Evolutionary conservation across 2,888 invertebrate species (phyloP), one percentile per base, ranked within the genome.

Genomic region (Cataglyphis cursor): DNA sequence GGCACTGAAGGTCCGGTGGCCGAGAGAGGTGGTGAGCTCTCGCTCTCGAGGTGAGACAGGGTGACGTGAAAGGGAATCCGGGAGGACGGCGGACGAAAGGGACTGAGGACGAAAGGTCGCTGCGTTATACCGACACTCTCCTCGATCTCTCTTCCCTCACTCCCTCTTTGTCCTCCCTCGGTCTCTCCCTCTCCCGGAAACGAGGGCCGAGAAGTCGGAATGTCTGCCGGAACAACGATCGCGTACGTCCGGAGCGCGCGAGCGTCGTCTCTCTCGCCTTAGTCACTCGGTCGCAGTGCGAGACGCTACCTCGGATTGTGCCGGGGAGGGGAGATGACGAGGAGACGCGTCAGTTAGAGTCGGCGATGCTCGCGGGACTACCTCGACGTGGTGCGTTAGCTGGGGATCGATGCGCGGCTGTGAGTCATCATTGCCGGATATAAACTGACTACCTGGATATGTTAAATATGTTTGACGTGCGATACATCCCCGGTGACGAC

Each of bases 181-280:
- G 12, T 61, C 24, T 28, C 15, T 51, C 61, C 64, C 54, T 65
- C 44, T 44, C 48, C 76, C 18, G 64, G 54, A 74, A 65, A 64
- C 61, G n/a, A 81, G 44, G 24, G 28, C 12, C 51, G 64, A 66
- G 57, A 57, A 44, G 15, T 38, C 62, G 82, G 64, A 83, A 88
- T 84, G 88, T 85, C 82, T 73, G 74, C 64, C 21, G 65, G 61
- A 41, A 66, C 68, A 80, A 61, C 9, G 81, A 61, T 72, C 83
- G 70, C 66, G 81, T 78, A 75, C 70, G 72, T 38, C 75, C 28
- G 86, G 81, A 81, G 81, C 84, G 74, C 81, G 38, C 61, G 61
- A 73, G 18, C 80, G 4, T 74, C 80, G 4, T 74, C 62, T 62
- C 81, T 51, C 62, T 61, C 62, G 38, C 10, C 41, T 75, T 64